Evolutionary conservation across 2,888 invertebrate species (phyloP).

Genomic region (Troides oblongomaculatus): DNA sequence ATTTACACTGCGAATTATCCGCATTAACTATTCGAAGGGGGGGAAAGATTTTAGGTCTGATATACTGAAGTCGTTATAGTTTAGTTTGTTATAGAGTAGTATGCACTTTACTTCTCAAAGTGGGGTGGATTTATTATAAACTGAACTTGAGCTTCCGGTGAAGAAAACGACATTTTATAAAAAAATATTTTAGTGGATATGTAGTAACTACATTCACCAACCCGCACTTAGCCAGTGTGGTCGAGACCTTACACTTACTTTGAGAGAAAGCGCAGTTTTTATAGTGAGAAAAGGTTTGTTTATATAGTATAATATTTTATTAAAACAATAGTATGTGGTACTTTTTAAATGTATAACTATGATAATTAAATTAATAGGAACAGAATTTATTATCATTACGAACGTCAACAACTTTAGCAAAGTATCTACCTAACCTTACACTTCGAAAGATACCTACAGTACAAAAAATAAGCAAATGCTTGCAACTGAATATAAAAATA

Average conservation of each 20-base stretch:
- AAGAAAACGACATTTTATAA: too few species aligned
- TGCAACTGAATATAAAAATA: conserved; percentile 28
- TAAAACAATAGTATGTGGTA: neutral
- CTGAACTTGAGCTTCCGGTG: too few species aligned
- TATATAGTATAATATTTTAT: neutral
- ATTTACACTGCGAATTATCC: conserved; percentile 79
- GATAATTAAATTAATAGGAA: neutral
- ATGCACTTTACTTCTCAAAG: too few species aligned
- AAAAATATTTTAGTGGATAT: too few species aligned
- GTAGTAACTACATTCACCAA: too few species aligned
- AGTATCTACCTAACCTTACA: conserved; percentile 2
- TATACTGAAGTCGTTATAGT: too few species aligned
- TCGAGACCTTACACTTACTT: too few species aligned
- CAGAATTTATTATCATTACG: neutral
- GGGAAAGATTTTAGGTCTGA: neutral
- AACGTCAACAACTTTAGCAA: neutral
- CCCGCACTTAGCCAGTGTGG: too few species aligned
- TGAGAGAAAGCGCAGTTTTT: too few species aligned
- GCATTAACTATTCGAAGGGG: conserved; percentile 70
- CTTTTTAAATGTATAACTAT: neutral
- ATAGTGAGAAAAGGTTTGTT: too few species aligned
- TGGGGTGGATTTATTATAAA: too few species aligned
- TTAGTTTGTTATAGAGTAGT: too few species aligned
- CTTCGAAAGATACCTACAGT: conserved; percentile 10
- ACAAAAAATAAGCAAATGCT: conserved; percentile 13